phyloP scores from a whole-genome alignment of 2,113 vertebrate species.

The Microtus ochrogaster region DNA sequence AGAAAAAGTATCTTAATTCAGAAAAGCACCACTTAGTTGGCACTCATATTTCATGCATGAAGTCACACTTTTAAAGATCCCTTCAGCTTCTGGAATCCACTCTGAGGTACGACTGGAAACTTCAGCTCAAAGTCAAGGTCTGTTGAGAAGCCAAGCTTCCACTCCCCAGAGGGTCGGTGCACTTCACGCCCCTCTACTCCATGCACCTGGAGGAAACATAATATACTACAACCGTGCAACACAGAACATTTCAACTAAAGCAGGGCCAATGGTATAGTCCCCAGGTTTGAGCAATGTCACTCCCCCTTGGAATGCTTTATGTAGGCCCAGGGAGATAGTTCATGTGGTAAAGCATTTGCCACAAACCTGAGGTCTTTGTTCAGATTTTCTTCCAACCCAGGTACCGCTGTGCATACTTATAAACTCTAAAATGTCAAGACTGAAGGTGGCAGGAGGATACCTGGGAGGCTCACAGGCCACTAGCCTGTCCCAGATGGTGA shows the following conservation, averaged over 20 bases:
- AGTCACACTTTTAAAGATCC: background rate
- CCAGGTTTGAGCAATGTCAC: background rate
- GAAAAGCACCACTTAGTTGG: background rate
- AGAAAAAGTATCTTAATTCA: conserved; percentile 63
- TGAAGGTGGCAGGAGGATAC: background rate
- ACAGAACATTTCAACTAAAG: background rate
- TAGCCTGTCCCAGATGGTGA: background rate
- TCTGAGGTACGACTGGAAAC: conserved; percentile 26
- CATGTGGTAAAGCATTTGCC: no score
- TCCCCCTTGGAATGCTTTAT: no score
- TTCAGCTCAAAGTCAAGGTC: background rate
- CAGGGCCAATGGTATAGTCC: background rate
- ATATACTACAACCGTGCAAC: background rate
- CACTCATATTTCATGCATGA: background rate
- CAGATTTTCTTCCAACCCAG: background rate
- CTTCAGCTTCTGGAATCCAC: background rate
- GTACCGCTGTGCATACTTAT: no score
- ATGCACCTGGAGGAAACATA: background rate
- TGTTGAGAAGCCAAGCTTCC: background rate
- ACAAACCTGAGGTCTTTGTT: background rate
- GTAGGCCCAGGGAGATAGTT: background rate
- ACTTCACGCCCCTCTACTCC: no score
- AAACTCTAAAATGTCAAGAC: background rate
- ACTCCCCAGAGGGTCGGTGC: background rate
- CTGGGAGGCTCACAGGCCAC: background rate